phyloP scores from a whole-genome alignment of 2,888 invertebrate genomes.

The Diarsia brunnea region DNA sequence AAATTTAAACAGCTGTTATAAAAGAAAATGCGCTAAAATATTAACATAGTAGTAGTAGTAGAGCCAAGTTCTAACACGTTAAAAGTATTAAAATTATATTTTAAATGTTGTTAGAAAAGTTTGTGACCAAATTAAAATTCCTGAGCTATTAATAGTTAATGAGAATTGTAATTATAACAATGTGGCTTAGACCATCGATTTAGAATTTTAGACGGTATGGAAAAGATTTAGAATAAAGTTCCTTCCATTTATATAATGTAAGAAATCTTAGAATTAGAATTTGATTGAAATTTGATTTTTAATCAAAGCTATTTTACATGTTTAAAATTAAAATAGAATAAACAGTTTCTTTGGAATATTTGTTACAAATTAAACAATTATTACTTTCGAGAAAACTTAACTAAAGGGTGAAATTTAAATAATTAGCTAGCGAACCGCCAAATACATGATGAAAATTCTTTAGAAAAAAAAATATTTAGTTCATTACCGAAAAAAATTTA shows the following conservation, averaged over 20 bases:
- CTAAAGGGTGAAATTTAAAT: no score
- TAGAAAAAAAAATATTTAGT: no score
- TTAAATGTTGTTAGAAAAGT: slow-evolving; percentile 63
- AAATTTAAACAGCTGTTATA: slow-evolving; percentile 48
- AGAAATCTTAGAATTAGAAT: slow-evolving; percentile 4
- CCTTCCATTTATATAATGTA: background rate
- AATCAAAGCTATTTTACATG: background rate
- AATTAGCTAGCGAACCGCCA: no score
- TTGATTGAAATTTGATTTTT: background rate
- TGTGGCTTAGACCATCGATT: slow-evolving; percentile 26
- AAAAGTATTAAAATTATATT: slow-evolving; percentile 69
- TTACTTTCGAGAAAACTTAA: no score
- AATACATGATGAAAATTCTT: no score
- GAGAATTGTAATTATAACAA: slow-evolving; percentile 43
- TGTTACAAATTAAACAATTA: background rate
- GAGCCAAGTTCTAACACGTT: slow-evolving; percentile 71
- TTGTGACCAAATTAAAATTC: slow-evolving; percentile 76
- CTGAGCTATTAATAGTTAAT: slow-evolving; percentile 25
- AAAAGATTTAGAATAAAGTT: slow-evolving; percentile 22
- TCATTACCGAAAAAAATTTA: no score
- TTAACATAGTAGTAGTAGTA: slow-evolving; percentile 62
- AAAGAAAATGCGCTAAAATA: slow-evolving; percentile 54
- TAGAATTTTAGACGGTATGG: slow-evolving; percentile 29
- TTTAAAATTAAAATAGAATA: background rate
- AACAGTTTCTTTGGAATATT: background rate